Evolutionary conservation across 2,113 vertebrate species (phyloP).

Genomic region (Dinomys branickii): DNA sequence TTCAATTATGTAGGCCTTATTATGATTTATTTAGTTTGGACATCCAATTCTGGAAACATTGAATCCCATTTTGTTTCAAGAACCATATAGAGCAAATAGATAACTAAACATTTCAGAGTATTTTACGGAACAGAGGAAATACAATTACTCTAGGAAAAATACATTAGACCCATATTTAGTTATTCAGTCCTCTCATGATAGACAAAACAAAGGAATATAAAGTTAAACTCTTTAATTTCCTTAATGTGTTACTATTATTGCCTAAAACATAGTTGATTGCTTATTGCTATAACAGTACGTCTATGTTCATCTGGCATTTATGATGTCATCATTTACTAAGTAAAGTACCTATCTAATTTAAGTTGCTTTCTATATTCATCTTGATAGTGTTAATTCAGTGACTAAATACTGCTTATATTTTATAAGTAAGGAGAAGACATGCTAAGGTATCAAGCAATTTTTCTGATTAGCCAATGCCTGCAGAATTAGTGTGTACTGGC

Average conservation of each 20-base stretch:
- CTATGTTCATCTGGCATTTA: background rate
- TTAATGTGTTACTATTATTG: conserved; percentile 42
- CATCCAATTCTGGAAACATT: conserved; percentile 39
- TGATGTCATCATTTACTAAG: background rate
- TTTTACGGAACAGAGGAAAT: background rate
- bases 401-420: background rate
- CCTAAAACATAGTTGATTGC: background rate
- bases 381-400: background rate
- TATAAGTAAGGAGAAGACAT: background rate
- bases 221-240: background rate
- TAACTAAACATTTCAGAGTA: background rate
- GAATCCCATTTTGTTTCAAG: conserved; percentile 33
- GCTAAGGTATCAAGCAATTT: background rate
- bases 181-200: background rate
- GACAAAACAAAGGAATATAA: conserved; percentile 35
- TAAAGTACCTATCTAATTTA: background rate
- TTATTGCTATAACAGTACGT: background rate
- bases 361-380: background rate
- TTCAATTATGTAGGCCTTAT: conserved; percentile 54
- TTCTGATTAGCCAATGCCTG: background rate
- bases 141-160: conserved; percentile 43
- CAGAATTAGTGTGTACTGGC: background rate
- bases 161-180: background rate
- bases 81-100: background rate
- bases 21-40: conserved; percentile 50